Evolutionary conservation across 2,888 invertebrate genomes (phyloP).

Genomic region (Yponomeuta evonymella): DNA sequence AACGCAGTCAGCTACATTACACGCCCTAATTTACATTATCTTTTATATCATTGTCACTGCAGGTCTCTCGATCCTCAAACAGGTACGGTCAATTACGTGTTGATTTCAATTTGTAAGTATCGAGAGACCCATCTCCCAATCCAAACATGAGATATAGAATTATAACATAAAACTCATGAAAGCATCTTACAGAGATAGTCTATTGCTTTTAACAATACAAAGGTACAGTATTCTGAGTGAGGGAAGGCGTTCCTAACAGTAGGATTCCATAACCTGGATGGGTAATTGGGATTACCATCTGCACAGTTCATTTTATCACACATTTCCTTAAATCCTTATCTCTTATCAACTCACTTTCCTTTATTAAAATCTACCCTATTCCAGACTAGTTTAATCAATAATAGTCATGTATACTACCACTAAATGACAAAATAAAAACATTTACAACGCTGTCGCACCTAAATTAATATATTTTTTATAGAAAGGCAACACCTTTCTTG

Average conservation of each 20-base stretch:
- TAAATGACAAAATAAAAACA: neutral
- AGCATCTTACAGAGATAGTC: constrained; percentile 18
- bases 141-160: constrained; percentile 18
- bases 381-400: neutral
- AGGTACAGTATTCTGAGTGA: constrained; percentile 18
- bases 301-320: neutral
- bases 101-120: too few relatives aligned
- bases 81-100: too few relatives aligned
- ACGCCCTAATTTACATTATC: too few relatives aligned
- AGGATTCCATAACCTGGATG: constrained; percentile 6
- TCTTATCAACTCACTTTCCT: constrained; percentile 24
- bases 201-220: constrained; percentile 21
- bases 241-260: constrained; percentile 12
- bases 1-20: too few relatives aligned
- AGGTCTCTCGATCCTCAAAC: too few relatives aligned
- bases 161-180: constrained; percentile 17
- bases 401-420: neutral
- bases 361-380: neutral
- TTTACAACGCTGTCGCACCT: neutral
- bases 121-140: constrained; percentile 14
- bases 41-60: too few relatives aligned
- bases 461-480: neutral
- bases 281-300: neutral
- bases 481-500: neutral
- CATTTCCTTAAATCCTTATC: neutral